Percentiles rank a stretch among this genome's conserved stretches.
Evolutionary conservation across 2,797 vertebrate genomes (phyloP).

Genomic region (Lindbergichthys nudifrons): DNA sequence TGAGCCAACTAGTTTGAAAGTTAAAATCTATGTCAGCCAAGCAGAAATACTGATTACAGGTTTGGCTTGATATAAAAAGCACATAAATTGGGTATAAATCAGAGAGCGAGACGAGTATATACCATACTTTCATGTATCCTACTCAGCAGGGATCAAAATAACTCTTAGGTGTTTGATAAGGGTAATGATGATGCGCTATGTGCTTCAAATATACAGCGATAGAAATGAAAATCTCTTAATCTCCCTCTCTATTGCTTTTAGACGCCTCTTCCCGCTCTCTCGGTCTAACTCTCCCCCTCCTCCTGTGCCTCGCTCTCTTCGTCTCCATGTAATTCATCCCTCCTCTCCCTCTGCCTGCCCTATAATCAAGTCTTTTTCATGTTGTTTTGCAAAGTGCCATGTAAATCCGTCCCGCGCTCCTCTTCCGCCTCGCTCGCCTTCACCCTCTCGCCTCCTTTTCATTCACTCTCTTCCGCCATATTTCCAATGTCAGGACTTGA

Average conservation of each 20-base stretch:
- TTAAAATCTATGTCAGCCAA: neutral
- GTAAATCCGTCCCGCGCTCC: constrained; percentile 37
- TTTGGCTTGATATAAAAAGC: constrained; percentile 1
- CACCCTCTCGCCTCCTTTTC: constrained; percentile 49
- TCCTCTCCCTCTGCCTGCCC: constrained; percentile 58
- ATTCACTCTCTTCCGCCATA: constrained; percentile 23
- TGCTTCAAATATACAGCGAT: constrained; percentile 42
- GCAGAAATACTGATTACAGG: neutral
- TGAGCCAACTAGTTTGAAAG: neutral
- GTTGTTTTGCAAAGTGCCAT: constrained; percentile 62
- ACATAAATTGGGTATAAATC: neutral
- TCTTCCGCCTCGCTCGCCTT: constrained; percentile 36
- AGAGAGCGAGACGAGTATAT: neutral
- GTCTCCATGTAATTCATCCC: constrained; percentile 58
- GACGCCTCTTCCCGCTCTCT: constrained; percentile 30
- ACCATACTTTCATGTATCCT: constrained; percentile 11
- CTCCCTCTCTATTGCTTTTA: constrained; percentile 36
- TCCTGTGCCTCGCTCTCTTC: constrained; percentile 45
- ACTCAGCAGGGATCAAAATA: constrained; percentile 16
- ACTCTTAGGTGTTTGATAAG: constrained; percentile 31
- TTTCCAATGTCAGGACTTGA: constrained; percentile 38
- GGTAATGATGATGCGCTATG: constrained; percentile 31
- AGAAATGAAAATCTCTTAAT: constrained; percentile 54
- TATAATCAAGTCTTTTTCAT: constrained; percentile 76
- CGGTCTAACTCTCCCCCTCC: constrained; percentile 16